These are phyloP conservation scores for Muscina levida DNA, from an alignment of 2,888 invertebrate species.

Conservation along the genomic window DNA sequence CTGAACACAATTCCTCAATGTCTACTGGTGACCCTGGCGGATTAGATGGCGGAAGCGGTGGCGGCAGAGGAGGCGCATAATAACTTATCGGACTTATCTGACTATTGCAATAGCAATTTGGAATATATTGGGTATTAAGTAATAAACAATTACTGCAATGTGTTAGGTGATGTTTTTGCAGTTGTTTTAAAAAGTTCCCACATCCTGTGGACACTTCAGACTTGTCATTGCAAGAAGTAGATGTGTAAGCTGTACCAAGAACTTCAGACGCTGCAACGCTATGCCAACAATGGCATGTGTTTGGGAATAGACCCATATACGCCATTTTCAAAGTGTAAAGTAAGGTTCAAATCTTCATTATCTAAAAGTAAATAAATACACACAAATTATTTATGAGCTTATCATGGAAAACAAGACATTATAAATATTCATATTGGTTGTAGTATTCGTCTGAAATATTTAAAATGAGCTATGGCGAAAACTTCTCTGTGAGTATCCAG, in stretches of 20 bases:
- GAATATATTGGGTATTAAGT: background rate
- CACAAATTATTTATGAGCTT: constrained; percentile 42
- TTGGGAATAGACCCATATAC: constrained; percentile 77
- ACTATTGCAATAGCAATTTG: constrained; percentile 44
- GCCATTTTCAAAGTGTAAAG: constrained; percentile 69
- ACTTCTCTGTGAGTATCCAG: constrained; percentile 65
- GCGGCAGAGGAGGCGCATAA: constrained; percentile 55
- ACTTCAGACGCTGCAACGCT: constrained; percentile 74
- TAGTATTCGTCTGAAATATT: background rate
- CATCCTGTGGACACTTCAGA: constrained; percentile 42
- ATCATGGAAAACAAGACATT: background rate
- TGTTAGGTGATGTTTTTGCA: constrained; percentile 64
- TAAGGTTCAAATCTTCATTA: background rate
- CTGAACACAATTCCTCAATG: background rate
- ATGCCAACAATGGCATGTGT: constrained; percentile 76
- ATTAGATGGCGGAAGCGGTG: constrained; percentile 70
- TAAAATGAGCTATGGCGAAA: constrained; percentile 18
- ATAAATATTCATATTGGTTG: constrained; percentile 36
- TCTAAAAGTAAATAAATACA: constrained; percentile 5
- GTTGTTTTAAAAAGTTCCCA: constrained; percentile 67
- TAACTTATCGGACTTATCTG: constrained; percentile 27
- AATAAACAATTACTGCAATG: constrained; percentile 9
- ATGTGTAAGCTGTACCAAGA: no score
- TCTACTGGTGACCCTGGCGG: constrained; percentile 65
- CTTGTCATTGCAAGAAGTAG: no score